Base-by-base conservation (phyloP, 2,888 invertebrate species). In the Dryadula phaetusa region DNA sequence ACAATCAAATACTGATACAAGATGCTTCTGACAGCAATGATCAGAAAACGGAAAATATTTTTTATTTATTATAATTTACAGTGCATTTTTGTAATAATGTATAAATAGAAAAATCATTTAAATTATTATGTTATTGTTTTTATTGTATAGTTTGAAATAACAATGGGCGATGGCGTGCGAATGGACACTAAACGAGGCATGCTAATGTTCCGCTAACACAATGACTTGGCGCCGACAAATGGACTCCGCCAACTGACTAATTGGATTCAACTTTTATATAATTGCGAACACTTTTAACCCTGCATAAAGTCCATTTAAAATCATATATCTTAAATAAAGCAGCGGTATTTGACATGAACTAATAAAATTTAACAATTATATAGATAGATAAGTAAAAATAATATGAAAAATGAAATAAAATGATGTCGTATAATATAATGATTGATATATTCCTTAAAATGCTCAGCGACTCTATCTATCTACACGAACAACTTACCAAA, bases 401-500 rank as follows among this genome's bases (percentile, higher is more conserved):
- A 56, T n/a, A 40, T 14, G 2, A 20, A 22, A n/a, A 20, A 10
- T 12, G 1, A 3, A 28, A 14, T 25, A 16, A 14, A 22, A 58
- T 12, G 22, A 34, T 37, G 46, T 25, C 37, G 42, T 34, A 44
- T 25, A 58, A 16, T 22, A 16, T 37, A 47, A 61, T 61, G 47
- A 54, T 64, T 32, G 22, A 16, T 16, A 49, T 32, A 66, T 6
- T 8, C 28, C 18, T 68, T 44, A 58, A 16, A 20, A 25, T 47
- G 34, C n/a, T n/a, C 37, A 40, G 60, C 49, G 53, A 63, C 64
- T n/a, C n/a, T n/a, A 18, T 8, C 37, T 47, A 53, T 18, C 28
- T 60, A 32, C 28, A 28, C 44, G 60, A 58, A 4, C 64, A 72
- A 91, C 92, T 92, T 84, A 92, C 92, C 92, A 92, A 80, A 76